Evolutionary conservation across 2,113 vertebrate species (phyloP).

Genomic region (Condylura cristata): DNA sequence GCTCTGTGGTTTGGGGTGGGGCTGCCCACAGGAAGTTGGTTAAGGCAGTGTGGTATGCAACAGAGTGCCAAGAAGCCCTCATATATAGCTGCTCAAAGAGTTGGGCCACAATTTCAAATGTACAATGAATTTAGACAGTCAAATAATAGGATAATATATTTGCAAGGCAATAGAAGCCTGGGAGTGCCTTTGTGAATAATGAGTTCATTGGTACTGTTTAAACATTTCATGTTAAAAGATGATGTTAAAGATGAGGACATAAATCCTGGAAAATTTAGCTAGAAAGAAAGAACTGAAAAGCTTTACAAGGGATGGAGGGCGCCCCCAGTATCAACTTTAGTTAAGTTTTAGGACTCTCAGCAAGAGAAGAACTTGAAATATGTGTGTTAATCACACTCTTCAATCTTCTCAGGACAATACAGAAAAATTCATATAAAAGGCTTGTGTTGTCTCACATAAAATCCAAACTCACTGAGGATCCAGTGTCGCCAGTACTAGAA

Average conservation of each 20-base stretch:
- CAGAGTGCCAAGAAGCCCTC: too few species aligned
- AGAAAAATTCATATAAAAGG: background rate
- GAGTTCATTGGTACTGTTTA: background rate
- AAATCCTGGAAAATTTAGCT: background rate
- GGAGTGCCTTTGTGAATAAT: background rate
- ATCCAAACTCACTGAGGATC: background rate
- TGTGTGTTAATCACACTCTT: background rate
- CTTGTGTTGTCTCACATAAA: background rate
- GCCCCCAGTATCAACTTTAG: background rate
- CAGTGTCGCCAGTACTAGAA: background rate
- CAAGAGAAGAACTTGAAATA: conserved; percentile 27
- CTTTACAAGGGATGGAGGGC: background rate
- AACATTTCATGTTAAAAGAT: conserved; percentile 37
- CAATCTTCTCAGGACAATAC: background rate
- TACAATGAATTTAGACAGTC: background rate
- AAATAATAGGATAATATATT: conserved; percentile 31
- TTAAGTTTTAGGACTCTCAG: conserved; percentile 31
- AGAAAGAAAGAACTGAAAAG: background rate
- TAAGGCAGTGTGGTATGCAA: too few species aligned
- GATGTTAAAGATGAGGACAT: background rate
- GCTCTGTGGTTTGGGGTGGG: too few species aligned
- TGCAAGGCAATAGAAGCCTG: background rate
- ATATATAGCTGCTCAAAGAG: too few species aligned
- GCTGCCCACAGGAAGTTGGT: too few species aligned
- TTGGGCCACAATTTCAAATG: too few species aligned